Conservation (phyloP, 2,113 vertebrate species). For the Notechis scutatus region DNA sequence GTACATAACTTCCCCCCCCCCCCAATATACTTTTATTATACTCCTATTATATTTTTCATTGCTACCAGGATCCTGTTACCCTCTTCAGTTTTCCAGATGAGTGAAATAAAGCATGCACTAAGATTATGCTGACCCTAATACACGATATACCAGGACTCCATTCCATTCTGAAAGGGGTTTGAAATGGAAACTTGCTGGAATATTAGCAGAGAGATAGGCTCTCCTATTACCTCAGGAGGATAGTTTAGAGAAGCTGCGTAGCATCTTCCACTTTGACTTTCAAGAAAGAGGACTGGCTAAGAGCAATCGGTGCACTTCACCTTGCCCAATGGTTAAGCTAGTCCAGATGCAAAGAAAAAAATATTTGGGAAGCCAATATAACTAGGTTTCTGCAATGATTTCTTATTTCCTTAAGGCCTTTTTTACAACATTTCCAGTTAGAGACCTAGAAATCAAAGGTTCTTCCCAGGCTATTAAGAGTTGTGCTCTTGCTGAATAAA, state of each 20-base stretch:
- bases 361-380: neutral
- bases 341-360: neutral
- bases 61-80: neutral
- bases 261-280: neutral
- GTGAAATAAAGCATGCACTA: neutral
- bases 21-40: neutral
- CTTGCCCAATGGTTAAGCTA: neutral
- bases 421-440: neutral
- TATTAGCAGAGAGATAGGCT: neutral
- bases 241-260: neutral
- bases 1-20: accelerated
- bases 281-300: neutral
- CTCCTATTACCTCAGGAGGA: neutral
- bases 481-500: neutral
- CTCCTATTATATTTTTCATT: neutral
- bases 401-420: neutral
- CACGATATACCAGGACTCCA: neutral
- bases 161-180: neutral
- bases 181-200: neutral
- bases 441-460: neutral
- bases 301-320: neutral
- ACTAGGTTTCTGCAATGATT: neutral
- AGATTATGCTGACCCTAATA: neutral
- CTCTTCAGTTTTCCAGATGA: neutral
- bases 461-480: neutral